Conservation (phyloP, 2,888 invertebrate species). For the Nomada ferruginata region DNA sequence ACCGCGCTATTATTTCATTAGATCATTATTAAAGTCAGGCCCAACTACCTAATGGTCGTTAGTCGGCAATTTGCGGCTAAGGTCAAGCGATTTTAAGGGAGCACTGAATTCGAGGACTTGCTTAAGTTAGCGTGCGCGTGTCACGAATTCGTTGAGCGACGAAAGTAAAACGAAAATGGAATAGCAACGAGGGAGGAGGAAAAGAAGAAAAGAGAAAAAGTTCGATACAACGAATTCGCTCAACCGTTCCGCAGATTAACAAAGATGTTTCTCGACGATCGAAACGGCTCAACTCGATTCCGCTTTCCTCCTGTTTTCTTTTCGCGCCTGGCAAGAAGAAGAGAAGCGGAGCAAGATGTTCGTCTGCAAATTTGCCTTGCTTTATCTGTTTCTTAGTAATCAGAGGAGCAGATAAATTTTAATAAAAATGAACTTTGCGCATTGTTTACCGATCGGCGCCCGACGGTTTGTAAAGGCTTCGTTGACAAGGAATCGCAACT, state of each 20-base stretch:
- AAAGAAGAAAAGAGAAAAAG: not conserved
- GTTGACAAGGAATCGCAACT: constrained; percentile 81
- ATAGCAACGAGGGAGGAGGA: no score
- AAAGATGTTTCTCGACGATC: not conserved
- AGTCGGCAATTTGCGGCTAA: constrained; percentile 69
- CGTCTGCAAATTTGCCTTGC: constrained; percentile 32
- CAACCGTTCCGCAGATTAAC: no score
- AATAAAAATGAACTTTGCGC: constrained; percentile 46
- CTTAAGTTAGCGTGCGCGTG: not conserved
- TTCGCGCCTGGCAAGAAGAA: not conserved
- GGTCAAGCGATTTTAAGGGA: constrained; percentile 65
- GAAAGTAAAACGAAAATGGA: not conserved
- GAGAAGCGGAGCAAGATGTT: not conserved
- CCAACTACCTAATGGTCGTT: constrained; percentile 73
- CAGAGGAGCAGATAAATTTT: constrained; percentile 42
- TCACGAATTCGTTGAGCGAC: constrained; percentile 28
- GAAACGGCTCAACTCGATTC: not conserved
- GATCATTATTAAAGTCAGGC: constrained; percentile 78
- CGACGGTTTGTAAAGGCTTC: constrained; percentile 28
- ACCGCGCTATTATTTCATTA: constrained; percentile 77
- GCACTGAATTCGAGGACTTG: constrained; percentile 38
- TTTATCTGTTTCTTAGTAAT: constrained; percentile 46
- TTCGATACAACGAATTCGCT: not conserved
- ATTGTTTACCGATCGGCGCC: constrained; percentile 47
- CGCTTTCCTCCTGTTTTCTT: not conserved